Evolutionary conservation across 2,888 invertebrate species (phyloP).

Genomic region (Drosophila trichaetosa): DNA sequence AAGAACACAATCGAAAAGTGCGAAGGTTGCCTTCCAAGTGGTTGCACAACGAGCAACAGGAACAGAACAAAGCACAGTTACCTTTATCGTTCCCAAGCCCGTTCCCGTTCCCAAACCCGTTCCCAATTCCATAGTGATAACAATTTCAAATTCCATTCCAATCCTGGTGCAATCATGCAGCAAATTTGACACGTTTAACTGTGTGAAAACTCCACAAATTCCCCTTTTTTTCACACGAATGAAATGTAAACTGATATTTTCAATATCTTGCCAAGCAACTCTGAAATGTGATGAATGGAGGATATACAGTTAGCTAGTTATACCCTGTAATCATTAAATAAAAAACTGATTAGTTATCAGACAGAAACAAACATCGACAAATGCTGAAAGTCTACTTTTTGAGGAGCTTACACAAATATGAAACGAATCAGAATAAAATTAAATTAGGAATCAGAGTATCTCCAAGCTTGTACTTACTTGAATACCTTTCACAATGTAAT

Average conservation of each 20-base stretch:
- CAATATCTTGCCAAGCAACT: not conserved
- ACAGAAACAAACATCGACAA: not conserved
- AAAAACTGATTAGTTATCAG: not conserved
- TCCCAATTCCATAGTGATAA: conserved; percentile 17
- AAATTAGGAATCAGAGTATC: not conserved
- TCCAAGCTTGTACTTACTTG: not conserved
- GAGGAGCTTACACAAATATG: not conserved
- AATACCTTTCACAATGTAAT: too few species aligned
- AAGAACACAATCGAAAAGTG: conserved; percentile 32
- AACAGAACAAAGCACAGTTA: not conserved
- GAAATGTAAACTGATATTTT: not conserved
- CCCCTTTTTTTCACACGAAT: not conserved
- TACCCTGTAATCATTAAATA: not conserved
- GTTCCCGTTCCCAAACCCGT: conserved; percentile 7
- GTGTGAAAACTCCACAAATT: conserved; percentile 17
- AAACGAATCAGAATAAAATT: not conserved
- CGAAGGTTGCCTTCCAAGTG: conserved; percentile 47
- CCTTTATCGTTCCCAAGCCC: not conserved
- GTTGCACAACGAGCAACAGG: conserved; percentile 36
- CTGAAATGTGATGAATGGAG: not conserved
- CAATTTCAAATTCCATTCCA: conserved; percentile 18
- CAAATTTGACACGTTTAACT: conserved; percentile 59
- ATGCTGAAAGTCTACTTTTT: not conserved
- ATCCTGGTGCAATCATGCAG: conserved; percentile 49
- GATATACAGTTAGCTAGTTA: not conserved